Evolutionary conservation across 2,888 invertebrate species (phyloP).

Genomic region (Perdita meconis): DNA sequence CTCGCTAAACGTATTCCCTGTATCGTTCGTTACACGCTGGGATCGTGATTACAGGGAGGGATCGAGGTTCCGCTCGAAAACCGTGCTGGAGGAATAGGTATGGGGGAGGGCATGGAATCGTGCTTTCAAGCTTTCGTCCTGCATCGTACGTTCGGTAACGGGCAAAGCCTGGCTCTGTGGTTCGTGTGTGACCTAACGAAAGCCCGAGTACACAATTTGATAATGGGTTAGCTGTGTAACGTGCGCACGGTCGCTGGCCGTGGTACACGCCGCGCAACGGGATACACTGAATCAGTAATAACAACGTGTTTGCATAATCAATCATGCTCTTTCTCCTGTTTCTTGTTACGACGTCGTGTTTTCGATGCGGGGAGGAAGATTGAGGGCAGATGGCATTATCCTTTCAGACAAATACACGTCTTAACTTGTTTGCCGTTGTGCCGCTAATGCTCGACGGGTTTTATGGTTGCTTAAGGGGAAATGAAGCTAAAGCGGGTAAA

Average conservation of each 20-base stretch:
- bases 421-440: conserved; percentile 9
- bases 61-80: conserved; percentile 52
- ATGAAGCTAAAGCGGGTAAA: no score
- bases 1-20: conserved; percentile 17
- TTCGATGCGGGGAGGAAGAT: conserved; percentile 35
- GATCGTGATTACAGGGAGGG: conserved; percentile 51
- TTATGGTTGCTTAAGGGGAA: background rate
- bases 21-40: conserved; percentile 34
- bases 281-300: conserved; percentile 76
- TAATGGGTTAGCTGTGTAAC: conserved; percentile 80
- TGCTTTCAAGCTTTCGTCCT: conserved; percentile 61
- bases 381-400: conserved; percentile 29
- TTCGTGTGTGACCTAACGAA: conserved; percentile 71
- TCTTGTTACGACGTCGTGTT: conserved; percentile 41
- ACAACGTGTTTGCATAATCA: conserved; percentile 79
- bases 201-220: conserved; percentile 79
- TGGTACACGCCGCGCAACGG: conserved; percentile 62
- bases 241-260: conserved; percentile 67
- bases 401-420: background rate
- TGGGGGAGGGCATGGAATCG: conserved; percentile 41
- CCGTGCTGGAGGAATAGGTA: conserved; percentile 34
- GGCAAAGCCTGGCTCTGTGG: conserved; percentile 61
- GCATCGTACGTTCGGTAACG: conserved; percentile 44
- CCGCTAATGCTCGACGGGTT: background rate
- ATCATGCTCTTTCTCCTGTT: conserved; percentile 74